Base-by-base conservation (phyloP, 2,888 invertebrate species). In the Dolomedes plantarius region DNA sequence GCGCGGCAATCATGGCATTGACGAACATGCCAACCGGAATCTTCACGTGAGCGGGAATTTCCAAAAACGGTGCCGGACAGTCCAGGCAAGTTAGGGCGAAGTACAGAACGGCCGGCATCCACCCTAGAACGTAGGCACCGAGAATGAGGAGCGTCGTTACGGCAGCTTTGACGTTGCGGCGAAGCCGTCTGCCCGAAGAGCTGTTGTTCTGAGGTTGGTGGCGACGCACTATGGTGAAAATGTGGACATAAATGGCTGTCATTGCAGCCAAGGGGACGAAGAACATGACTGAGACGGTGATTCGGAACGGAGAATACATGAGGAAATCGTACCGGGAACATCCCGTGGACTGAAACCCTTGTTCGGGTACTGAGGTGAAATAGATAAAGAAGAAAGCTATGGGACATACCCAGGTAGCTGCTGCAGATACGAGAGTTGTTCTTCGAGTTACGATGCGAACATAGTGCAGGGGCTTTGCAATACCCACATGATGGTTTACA, bases 401-500 rank as follows among this genome's bases (percentile, higher is more conserved):
- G 0, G 94, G 94, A 13, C 92, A 89, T 0, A 93, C 90, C 94
- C 94, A 94, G 46, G 94, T 91, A 1, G 93, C 87, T 46, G 92
- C 90, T 9, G 93, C 92, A 65, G 93, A 91, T 16, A 92, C 90
- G 69, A 92, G 91, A 0, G 93, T 93, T 87, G 92, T 93, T 65
- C 92, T 90, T 77, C 93, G 91, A 0, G 94, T 93, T 90, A 94
- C 92, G 39, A 93, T 93, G 7, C 93, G 92, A n/a, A 93, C 92
- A 90, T 94, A 94, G 89, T 94, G 94, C 6, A 94, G 92, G 0
- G 94, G 94, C 62, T 91, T 91, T 1, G 93, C 91, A 78, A 94
- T 94, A 19, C 94, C 94, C 41, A 94, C 91, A 91, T 94, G 94
- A 90, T 95, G 94, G 91, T 94, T 94, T 81, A 94, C 91, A 46